phyloP scores from a whole-genome alignment of 2,113 vertebrate genomes.

The Indri indri region DNA sequence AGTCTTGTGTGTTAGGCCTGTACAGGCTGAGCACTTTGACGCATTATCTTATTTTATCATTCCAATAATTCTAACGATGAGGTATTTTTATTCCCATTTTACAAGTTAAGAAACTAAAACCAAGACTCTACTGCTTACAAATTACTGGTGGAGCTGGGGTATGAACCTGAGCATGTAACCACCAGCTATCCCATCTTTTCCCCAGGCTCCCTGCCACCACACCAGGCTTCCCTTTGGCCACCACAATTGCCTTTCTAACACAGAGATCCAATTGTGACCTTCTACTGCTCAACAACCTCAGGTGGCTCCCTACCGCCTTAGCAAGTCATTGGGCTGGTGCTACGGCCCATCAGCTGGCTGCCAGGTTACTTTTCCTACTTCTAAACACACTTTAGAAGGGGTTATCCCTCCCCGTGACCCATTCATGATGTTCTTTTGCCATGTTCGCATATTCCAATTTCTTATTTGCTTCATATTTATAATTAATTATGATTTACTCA shows the following conservation, averaged over 20 bases:
- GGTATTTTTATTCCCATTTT: neutral
- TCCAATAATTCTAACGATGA: neutral
- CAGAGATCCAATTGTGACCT: neutral
- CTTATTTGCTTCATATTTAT: neutral
- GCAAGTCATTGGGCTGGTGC: neutral
- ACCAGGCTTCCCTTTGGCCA: neutral
- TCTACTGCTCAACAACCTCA: neutral
- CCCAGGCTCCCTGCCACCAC: neutral
- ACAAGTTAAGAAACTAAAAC: neutral
- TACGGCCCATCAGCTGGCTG: neutral
- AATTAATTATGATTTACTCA: neutral
- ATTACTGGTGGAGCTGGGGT: neutral
- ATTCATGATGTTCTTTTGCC: neutral
- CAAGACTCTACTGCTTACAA: neutral
- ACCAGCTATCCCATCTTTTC: neutral
- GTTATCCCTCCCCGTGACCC: too few species aligned
- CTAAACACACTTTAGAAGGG: neutral
- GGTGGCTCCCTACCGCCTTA: neutral
- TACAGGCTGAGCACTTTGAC: neutral
- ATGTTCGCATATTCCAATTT: neutral
- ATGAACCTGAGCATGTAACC: too few species aligned
- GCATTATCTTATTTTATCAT: neutral
- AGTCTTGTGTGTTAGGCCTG: neutral
- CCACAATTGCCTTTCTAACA: neutral
- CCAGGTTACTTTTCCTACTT: neutral